Evolutionary conservation across 2,888 invertebrate species (phyloP), one percentile per base, ranked within the genome.

Genomic region (Drosophila flavopinicola): DNA sequence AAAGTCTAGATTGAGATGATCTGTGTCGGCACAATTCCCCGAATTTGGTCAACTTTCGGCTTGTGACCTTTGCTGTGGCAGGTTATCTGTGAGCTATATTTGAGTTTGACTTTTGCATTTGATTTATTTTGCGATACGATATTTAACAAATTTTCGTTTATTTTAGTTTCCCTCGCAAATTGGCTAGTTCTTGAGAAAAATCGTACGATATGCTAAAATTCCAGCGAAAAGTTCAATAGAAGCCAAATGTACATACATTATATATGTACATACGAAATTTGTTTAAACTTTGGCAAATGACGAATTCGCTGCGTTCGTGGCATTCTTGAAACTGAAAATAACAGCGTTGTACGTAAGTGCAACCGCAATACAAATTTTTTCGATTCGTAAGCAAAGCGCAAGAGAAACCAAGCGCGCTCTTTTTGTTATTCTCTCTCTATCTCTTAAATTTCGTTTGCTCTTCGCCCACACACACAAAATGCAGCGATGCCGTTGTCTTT

Each of bases 401-500:
- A 47, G 33, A 35, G 39, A 48, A 29, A 9, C 17, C 39, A 42
- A 44, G 29, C 15, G 17, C 37, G 17, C 37, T 37, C n/a, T 37
- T 51, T 17, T 15, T 9, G 23, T 48, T 33, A 27, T 49, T 13
- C 6, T 3, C 29, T 23, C 35, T 33, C 41, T 49, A 29, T 47
- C 17, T 49, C 10, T 44, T 33, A 15, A 54, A 20, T 15, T 23
- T 10, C n/a, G 35, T 49, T 53, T 56, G 49, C 52, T 45, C 17
- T 41, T 67, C 61, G 64, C 64, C 66, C 72, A 72, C 68, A 57
- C 52, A 57, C 66, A 73, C 64, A 52, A 82, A 78, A 49, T 79
- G 79, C 79, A 85, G 41, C 47, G 39, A 47, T 52, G 30, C 44
- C 39, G 45, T 29, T 58, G 45, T 15, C 42, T 39, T 57, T 67